These are phyloP conservation scores for Sylvilagus floridanus DNA, from an alignment of 2,797 vertebrate species.

Conservation along the genomic window DNA sequence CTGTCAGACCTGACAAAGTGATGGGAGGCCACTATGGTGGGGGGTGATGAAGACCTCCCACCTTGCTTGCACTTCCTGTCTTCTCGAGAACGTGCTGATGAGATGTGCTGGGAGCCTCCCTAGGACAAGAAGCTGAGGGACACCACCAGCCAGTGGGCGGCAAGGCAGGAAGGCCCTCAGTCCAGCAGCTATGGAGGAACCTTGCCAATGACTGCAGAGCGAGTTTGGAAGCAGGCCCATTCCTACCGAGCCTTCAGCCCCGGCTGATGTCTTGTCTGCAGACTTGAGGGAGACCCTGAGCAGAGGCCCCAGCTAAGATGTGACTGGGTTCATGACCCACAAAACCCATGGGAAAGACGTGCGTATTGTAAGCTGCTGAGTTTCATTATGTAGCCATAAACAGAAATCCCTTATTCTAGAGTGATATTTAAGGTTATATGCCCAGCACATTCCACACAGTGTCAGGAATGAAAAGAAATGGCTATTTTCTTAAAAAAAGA, in stretches of 20 bases:
- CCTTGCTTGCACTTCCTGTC: not conserved
- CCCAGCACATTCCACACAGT: not conserved
- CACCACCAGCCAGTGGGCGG: not conserved
- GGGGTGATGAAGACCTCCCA: not conserved
- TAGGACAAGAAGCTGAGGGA: not conserved
- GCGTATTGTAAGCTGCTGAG: not conserved
- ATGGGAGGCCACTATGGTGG: not conserved
- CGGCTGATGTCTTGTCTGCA: not conserved
- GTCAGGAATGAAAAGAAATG: not conserved
- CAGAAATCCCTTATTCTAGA: not conserved
- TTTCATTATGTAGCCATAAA: not conserved
- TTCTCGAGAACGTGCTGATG: not conserved
- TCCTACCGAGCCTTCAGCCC: not conserved
- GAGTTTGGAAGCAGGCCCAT: not conserved
- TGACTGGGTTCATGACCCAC: not conserved
- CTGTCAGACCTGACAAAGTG: not conserved
- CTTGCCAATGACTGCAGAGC: not conserved
- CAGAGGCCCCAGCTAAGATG: not conserved
- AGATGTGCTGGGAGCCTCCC: not conserved
- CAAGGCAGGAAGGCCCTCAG: not conserved
- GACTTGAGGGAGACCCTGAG: not conserved
- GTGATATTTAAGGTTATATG: not conserved
- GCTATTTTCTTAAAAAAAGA: not conserved
- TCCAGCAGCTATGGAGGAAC: not conserved
- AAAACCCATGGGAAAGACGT: not conserved